Conservation (phyloP, 2,888 invertebrate genomes). For the Cerastis leucographa region DNA sequence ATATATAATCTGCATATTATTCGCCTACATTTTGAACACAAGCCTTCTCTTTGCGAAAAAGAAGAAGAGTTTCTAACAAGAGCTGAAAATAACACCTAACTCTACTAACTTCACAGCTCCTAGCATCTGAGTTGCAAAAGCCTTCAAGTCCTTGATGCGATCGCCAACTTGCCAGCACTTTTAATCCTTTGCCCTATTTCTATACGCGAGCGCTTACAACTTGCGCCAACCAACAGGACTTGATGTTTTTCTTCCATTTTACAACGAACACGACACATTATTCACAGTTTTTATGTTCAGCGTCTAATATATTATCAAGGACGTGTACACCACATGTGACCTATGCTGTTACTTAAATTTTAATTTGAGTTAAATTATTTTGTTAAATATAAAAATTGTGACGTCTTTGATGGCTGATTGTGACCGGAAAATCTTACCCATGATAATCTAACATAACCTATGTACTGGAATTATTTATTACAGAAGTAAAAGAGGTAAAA, state of each 20-base stretch:
- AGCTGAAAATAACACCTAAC: not conserved
- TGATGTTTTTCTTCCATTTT: conserved; percentile 63
- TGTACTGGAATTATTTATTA: not conserved
- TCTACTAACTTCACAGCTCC: not conserved
- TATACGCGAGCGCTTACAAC: conserved; percentile 2
- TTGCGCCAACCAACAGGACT: conserved; percentile 10
- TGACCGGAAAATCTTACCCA: not conserved
- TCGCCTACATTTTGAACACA: not conserved
- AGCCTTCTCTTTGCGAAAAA: not conserved
- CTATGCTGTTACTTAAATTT: conserved; percentile 1
- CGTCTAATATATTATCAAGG: conserved; percentile 47
- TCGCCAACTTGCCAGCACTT: not conserved
- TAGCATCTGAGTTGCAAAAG: not conserved
- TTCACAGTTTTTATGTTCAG: conserved; percentile 54
- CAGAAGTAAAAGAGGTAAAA: not conserved
- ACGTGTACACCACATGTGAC: conserved; percentile 29
- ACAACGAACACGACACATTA: conserved; percentile 43
- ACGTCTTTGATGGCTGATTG: not conserved
- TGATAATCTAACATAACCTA: not conserved
- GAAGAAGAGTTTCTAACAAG: not conserved
- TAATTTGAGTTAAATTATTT: conserved; percentile 12
- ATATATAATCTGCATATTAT: not conserved
- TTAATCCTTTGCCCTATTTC: not conserved
- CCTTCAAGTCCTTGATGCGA: not conserved
- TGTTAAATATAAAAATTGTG: not conserved